Evolutionary conservation across 2,888 invertebrate species (phyloP).

Genomic region (Dendrolimus houi): DNA sequence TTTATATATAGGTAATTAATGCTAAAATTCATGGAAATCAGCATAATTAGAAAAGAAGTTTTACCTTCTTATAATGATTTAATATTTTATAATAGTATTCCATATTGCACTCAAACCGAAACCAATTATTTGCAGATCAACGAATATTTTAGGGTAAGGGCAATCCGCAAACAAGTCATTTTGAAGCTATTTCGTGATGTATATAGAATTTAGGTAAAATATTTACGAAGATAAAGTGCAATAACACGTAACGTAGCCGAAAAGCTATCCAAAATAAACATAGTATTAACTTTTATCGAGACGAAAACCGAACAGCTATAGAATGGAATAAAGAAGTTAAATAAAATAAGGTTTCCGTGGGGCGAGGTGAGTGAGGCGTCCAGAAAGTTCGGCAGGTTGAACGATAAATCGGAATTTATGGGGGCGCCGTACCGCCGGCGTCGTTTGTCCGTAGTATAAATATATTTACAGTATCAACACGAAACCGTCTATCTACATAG

Average conservation of each 20-base stretch:
- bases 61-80: too few relatives aligned
- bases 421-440: conserved; percentile 33
- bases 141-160: too few relatives aligned
- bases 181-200: too few relatives aligned
- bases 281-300: conserved; percentile 45
- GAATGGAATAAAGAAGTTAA: conserved; percentile 56
- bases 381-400: conserved; percentile 66
- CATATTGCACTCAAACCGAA: too few relatives aligned
- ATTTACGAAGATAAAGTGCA: not conserved
- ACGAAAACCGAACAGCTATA: conserved; percentile 33
- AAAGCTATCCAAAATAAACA: conserved; percentile 10
- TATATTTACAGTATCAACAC: not conserved
- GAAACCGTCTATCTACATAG: not conserved
- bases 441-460: conserved; percentile 7
- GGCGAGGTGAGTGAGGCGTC: conserved; percentile 53
- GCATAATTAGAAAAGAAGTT: too few relatives aligned
- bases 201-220: not conserved
- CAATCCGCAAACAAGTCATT: too few relatives aligned
- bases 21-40: too few relatives aligned
- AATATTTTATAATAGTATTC: too few relatives aligned
- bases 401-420: conserved; percentile 69
- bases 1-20: too few relatives aligned
- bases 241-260: conserved; percentile 4
- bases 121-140: too few relatives aligned
- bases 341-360: conserved; percentile 59